Base-by-base conservation (phyloP, 2,888 invertebrate species). In the Lepidocyrtinus sp. region DNA sequence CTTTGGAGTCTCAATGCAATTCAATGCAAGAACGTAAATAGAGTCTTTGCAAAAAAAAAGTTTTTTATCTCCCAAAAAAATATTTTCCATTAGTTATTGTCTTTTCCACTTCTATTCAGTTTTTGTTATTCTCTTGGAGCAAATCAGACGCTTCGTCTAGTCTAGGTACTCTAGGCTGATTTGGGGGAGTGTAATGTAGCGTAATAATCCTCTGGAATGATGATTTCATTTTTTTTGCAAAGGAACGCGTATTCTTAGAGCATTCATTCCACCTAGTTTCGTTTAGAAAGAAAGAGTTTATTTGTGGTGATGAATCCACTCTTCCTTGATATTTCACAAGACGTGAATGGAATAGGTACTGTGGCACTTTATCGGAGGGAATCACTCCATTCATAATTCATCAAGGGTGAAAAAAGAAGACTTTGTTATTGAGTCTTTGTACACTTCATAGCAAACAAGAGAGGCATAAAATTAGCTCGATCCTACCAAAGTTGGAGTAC, bases 311-410 rank as follows among this genome's bases (percentile, higher is more conserved):
- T n/a, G n/a, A n/a, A n/a, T n/a, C n/a, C n/a, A n/a, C n/a, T n/a
- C n/a, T n/a, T n/a, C n/a, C n/a, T n/a, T n/a, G n/a, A n/a, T n/a
- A n/a, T n/a, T n/a, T n/a, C n/a, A n/a, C n/a, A n/a, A n/a, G n/a
- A n/a, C n/a, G n/a, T n/a, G 63, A 15, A 62, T 63, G 21, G 63
- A 15, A 24, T 21, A 63, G 17, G 24, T 24, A 24, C 22, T 63
- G 63, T 25, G 45, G 1, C 7, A 46, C 1, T 75, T 75, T 68
- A 69, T 61, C 68, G 61, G 62, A 45, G 45, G 68, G 62, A 69
- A 68, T 75, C 75, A 75, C 21, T 9, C 62, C 63, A 68, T 75
- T 69, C 68, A 75, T 46, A 74, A 67, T 46, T 75, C 62, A 68
- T 68, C 75, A 68, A 50, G 55, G 9, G 65, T 0, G 21, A 25